Evolutionary conservation across 2,113 vertebrate genomes (phyloP), one percentile per base, ranked within the genome.

Genomic region (Podiceps cristatus): DNA sequence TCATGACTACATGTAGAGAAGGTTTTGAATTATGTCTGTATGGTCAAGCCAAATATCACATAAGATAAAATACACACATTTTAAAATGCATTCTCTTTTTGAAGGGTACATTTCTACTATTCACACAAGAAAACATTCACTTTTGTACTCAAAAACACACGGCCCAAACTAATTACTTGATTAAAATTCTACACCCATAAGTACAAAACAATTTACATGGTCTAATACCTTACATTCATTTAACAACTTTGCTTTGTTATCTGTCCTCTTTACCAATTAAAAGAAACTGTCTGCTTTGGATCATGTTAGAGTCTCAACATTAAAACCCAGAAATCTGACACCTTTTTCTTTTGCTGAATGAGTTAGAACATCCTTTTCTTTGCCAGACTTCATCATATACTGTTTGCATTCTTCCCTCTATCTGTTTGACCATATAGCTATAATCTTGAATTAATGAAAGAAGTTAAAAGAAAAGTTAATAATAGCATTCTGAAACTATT

Each of bases 391-490:
- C 28, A 59, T 77, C 71, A 35, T 13, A 18, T 2, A 15, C n/a
- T 47, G 10, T 66, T 87, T 75, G 45, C 52, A 56, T 81, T 86
- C 71, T 52, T 82, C 85, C 77, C 55, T 86, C 71, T 90, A 18
- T 19, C 58, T 44, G 27, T 44, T 87, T 8, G 23, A 76, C 25
- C 22, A 17, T 67, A 63, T 52, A 93, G 50, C 79, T 88, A 52
- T 76, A 85, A 92, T 69, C 62, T 72, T 79, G 55, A 67, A 67
- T 79, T 84, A 95, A 88, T 35, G 69, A 84, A 63, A 72, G 20
- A 84, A 93, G 69, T 86, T 89, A 71, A 79, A 94, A 92, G 22
- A 84, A 67, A 97, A 94, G 72, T 52, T 83, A 83, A 83, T 80
- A 94, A 94, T 11, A 56, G 35, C 58, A 24, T 88, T 80, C 87